phyloP scores from a whole-genome alignment of 1,140 invertebrate species.

The Ectropis grisescens region DNA sequence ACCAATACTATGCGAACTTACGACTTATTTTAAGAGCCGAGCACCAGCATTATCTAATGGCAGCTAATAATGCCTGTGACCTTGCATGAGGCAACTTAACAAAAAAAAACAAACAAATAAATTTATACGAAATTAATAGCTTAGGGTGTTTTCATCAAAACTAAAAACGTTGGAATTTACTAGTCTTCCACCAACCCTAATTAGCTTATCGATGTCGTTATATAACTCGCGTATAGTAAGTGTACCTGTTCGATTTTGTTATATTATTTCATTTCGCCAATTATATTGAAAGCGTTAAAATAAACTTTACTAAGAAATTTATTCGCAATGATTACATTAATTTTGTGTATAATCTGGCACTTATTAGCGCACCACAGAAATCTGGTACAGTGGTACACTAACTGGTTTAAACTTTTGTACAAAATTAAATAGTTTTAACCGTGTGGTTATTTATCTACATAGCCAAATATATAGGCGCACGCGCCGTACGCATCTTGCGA shows the following conservation, averaged over 20 bases:
- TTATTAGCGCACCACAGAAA: too few species aligned
- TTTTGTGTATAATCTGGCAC: too few species aligned
- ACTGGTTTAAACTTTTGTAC: constrained; percentile 40
- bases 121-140: constrained; percentile 10
- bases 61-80: too few species aligned
- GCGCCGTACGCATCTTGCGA: too few species aligned
- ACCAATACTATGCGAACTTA: constrained; percentile 13
- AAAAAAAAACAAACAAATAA: constrained; percentile 13
- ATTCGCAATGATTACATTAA: constrained; percentile 5
- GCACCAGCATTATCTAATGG: constrained; percentile 7
- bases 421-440: constrained; percentile 7
- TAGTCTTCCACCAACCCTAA: too few species aligned
- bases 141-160: constrained; percentile 14
- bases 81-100: constrained; percentile 11
- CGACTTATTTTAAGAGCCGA: constrained; percentile 13
- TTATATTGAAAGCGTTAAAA: constrained; percentile 8
- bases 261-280: background rate
- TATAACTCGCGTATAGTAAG: background rate
- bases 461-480: constrained; percentile 9
- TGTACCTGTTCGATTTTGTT: background rate
- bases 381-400: too few species aligned
- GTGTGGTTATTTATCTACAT: background rate
- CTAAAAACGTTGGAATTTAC: constrained; percentile 4
- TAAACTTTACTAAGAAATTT: constrained; percentile 5
- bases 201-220: background rate